Conservation (phyloP, 2,888 invertebrate species). For the Stenurella melanura region DNA sequence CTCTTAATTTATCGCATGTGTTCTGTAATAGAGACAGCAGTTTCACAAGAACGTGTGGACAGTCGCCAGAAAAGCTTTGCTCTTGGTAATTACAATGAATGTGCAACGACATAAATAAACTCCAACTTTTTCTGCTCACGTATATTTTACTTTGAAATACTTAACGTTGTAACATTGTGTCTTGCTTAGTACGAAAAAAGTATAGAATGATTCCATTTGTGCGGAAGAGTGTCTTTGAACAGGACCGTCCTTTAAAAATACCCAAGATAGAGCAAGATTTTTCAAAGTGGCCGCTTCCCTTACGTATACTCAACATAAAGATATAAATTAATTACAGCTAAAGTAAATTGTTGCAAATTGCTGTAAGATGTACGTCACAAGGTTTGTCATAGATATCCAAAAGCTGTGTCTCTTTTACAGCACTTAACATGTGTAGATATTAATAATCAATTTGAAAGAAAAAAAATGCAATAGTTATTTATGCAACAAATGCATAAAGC, state of each 20-base stretch:
- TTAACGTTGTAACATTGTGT: slow-evolving; percentile 52
- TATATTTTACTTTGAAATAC: slow-evolving; percentile 57
- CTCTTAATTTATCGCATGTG: slow-evolving; percentile 69
- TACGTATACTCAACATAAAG: background rate
- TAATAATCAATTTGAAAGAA: no score
- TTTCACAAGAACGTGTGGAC: slow-evolving; percentile 70
- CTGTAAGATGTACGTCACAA: no score
- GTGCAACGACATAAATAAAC: slow-evolving; percentile 64
- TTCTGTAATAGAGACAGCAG: slow-evolving; percentile 70
- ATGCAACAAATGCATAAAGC: no score
- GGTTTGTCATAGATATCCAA: no score
- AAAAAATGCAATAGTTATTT: no score
- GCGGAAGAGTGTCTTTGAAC: slow-evolving; percentile 7
- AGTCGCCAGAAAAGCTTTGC: slow-evolving; percentile 70
- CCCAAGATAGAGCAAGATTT: background rate
- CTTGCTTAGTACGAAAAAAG: slow-evolving; percentile 45
- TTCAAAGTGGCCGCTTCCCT: background rate
- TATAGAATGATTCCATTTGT: slow-evolving; percentile 34
- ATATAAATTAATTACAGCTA: no score
- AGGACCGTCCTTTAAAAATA: background rate
- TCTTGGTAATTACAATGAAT: slow-evolving; percentile 69
- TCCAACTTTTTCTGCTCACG: slow-evolving; percentile 54
- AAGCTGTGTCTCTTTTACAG: no score
- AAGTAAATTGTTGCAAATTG: no score
- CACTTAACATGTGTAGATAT: no score